Conservation (phyloP, 2,113 vertebrate genomes). For the Pavo muticus region DNA sequence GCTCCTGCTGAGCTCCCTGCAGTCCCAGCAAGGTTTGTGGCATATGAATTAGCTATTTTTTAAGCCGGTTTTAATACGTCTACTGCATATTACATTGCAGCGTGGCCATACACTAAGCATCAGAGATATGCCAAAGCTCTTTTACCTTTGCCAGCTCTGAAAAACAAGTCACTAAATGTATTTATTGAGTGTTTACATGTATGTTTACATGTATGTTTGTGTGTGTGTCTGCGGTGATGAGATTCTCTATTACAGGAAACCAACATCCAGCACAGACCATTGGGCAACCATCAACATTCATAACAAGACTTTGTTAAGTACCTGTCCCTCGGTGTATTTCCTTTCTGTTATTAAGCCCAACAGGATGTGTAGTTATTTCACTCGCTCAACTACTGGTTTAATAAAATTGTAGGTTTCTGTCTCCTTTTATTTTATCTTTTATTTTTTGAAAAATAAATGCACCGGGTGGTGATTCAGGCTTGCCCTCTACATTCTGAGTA, state of each 20-base stretch:
- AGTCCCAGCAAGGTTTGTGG: not conserved
- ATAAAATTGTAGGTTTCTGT: not conserved
- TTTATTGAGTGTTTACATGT: not conserved
- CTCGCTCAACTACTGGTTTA: slow-evolving; percentile 1
- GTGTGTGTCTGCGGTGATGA: not conserved
- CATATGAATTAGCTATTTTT: not conserved
- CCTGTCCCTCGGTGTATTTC: not conserved
- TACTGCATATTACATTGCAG: not conserved
- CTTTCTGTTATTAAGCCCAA: not conserved
- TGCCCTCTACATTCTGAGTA: not conserved
- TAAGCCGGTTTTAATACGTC: not conserved
- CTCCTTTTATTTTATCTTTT: not conserved
- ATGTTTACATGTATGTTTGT: fast-evolving
- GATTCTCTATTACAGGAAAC: not conserved
- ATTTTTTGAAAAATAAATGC: not conserved
- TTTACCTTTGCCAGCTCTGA: not conserved
- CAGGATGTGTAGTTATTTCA: not conserved
- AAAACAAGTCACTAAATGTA: not conserved
- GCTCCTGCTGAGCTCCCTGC: not conserved
- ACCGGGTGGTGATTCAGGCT: not conserved
- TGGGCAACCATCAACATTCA: not conserved
- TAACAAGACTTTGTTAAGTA: not conserved
- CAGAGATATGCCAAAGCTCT: not conserved
- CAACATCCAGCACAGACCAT: not conserved
- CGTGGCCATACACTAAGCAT: not conserved